Conservation (phyloP, 2,797 vertebrate species). For the Pantherophis vulpinus region DNA sequence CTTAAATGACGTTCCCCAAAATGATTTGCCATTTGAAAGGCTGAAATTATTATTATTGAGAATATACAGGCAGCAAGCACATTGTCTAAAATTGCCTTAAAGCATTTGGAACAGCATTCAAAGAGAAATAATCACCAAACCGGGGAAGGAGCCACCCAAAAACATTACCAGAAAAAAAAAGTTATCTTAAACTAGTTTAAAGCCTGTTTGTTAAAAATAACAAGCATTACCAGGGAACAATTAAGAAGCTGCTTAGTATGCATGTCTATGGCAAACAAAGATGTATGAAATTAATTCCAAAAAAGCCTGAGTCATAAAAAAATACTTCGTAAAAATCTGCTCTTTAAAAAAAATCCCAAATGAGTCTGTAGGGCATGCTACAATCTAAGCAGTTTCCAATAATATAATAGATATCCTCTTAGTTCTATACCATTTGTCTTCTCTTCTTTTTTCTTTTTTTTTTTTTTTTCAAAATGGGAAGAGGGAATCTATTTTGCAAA, state of each 20-base stretch:
- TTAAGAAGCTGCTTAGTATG: background rate
- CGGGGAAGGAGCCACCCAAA: background rate
- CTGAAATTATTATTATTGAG: background rate
- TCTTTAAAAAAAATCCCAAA: background rate
- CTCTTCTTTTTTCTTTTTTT: background rate
- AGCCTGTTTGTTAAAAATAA: background rate
- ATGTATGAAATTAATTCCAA: background rate
- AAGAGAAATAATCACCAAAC: background rate
- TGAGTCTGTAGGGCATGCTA: background rate
- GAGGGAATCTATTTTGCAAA: background rate
- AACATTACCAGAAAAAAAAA: background rate
- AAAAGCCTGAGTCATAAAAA: background rate
- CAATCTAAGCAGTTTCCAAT: background rate
- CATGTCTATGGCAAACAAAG: background rate
- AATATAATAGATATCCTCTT: background rate
- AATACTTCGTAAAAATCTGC: background rate
- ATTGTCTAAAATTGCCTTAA: background rate
- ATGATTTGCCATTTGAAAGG: background rate
- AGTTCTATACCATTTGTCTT: slow-evolving; percentile 44
- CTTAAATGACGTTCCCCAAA: background rate
- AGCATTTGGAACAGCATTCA: background rate
- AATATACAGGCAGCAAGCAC: background rate
- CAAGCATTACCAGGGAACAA: background rate
- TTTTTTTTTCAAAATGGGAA: background rate
- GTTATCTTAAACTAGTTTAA: background rate